Base-by-base conservation (phyloP, 1,140 invertebrate genomes). In the Drosophila fuyamai region DNA sequence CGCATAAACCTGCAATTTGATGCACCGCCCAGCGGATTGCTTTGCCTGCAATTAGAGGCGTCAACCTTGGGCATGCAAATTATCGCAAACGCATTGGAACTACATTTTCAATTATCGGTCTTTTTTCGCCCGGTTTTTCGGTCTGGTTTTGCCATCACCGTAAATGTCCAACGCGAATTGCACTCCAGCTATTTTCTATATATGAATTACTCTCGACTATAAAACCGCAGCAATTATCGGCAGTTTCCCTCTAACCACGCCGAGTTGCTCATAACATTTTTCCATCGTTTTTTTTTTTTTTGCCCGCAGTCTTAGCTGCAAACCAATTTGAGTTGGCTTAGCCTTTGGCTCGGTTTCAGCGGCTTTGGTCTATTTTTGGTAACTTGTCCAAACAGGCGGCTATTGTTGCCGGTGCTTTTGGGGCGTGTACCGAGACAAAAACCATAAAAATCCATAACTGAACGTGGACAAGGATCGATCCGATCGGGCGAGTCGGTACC, bases 321-420 rank as follows among this genome's bases (percentile, higher is more conserved):
- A 55, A 18, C 41, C 67, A 56, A 70, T 70, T 40, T 23, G 27
- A 70, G 67, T 38, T 44, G 38, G 40, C 67, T 55, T 56, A 56
- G 67, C 43, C 50, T 71, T 70, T 71, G 44, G 51, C 43, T 71
- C 27, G 63, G 18, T 36, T 66, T 46, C 44, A 57, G 46, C 71
- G 47, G 41, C 54, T 66, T 41, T 78, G 83, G 79, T 86, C 82
- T 86, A 88, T 86, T 86, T 88, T 86, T 86, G 82, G 82, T 86
- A 88, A 88, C 83, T 86, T 83, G 82, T 86, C 79, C 77, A 81
- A 71, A 72, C 83, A 75, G 81, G 75, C 82, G 38, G 79, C 60
- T 70, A 66, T 79, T 79, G 50, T 62, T 77, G 71, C 35, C 58
- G 63, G 62, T 66, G 71, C 40, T 62, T 85, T 79, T 73, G 18